phyloP scores from a whole-genome alignment of 2,797 vertebrate genomes.

The Orientallactaga sibirica region DNA sequence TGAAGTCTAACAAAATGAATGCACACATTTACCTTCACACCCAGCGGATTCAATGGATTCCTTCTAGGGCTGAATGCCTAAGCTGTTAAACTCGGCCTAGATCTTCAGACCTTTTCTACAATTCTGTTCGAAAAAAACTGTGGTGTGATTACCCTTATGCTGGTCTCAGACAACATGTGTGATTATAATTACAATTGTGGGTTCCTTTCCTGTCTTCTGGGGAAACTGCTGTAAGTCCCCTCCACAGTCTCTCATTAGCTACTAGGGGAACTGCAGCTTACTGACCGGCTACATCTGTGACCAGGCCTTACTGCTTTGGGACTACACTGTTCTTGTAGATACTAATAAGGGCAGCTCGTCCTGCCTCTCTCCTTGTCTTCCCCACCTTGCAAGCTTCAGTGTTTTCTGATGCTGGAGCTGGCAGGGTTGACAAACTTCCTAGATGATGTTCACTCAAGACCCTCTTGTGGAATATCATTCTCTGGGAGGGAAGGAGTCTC shows the following conservation, averaged over 20 bases:
- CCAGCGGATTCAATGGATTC: not conserved
- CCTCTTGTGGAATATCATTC: not conserved
- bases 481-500: not conserved
- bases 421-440: not conserved
- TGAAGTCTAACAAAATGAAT: not conserved
- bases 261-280: not conserved
- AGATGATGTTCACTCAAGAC: not conserved
- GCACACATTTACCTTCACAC: not conserved
- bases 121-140: not conserved
- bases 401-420: not conserved
- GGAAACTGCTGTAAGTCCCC: not conserved
- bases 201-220: not conserved
- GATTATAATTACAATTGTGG: not conserved
- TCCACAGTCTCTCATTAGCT: not conserved
- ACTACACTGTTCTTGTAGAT: no score
- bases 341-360: not conserved
- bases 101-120: not conserved
- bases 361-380: not conserved
- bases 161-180: not conserved
- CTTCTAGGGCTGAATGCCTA: not conserved
- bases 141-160: not conserved
- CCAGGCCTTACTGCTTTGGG: not conserved
- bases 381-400: not conserved
- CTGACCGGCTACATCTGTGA: rapidly evolving
- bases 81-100: not conserved